Percentiles rank a stretch among this genome's conserved stretches.
Evolutionary conservation across 2,113 vertebrate species (phyloP).

Genomic region (Tylochromis polylepis): DNA sequence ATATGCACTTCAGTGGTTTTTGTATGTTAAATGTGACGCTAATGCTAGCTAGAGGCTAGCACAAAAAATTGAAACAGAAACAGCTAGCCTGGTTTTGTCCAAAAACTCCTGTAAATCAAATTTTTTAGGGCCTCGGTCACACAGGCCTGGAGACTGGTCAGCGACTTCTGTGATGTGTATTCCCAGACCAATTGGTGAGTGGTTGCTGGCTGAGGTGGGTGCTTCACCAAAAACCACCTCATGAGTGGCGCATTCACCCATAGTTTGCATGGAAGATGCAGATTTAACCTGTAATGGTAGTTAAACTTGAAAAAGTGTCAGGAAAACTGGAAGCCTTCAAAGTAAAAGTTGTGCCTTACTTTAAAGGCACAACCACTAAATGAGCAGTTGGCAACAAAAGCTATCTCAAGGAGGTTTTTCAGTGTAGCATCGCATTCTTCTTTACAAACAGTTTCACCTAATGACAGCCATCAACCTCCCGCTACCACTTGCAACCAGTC

Average conservation of each 20-base stretch:
- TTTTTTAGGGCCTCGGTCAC: not conserved
- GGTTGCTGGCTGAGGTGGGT: not conserved
- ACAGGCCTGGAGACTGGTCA: not conserved
- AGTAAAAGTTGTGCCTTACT: not conserved
- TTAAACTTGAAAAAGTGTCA: not conserved
- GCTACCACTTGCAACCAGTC: not conserved
- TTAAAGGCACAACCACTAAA: not conserved
- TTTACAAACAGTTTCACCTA: not conserved
- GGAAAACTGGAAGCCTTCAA: not conserved
- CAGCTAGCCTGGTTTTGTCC: not conserved
- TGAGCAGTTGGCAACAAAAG: not conserved
- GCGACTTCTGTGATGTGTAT: not conserved
- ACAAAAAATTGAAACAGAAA: not conserved
- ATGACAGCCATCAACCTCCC: not conserved
- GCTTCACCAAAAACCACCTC: not conserved
- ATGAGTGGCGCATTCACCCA: fast-evolving
- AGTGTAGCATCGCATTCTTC: no score
- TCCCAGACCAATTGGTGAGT: not conserved
- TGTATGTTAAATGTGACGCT: not conserved
- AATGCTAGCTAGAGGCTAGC: not conserved
- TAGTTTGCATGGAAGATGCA: not conserved
- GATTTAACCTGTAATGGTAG: not conserved
- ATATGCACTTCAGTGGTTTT: not conserved
- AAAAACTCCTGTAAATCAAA: not conserved
- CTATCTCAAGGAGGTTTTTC: no score